Conservation (phyloP, 1,140 invertebrate species). For the Pseudachorutes palmiensis region DNA sequence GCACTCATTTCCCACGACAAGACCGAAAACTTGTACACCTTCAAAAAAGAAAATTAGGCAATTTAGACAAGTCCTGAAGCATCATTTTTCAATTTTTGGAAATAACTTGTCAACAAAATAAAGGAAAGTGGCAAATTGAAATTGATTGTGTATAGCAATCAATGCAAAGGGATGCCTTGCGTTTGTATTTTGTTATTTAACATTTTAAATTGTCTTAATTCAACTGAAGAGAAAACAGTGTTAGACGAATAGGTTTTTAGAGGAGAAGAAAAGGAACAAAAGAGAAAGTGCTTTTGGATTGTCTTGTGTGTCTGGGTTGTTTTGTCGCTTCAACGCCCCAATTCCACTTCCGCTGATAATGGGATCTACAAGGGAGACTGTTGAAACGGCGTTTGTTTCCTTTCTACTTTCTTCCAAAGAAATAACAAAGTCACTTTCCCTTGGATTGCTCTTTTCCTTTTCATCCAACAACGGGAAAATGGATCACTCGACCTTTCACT, state of each 20-base stretch:
- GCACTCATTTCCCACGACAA: too few relatives aligned
- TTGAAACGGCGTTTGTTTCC: neutral
- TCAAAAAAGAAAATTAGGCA: too few relatives aligned
- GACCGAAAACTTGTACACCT: too few relatives aligned
- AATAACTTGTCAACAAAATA: too few relatives aligned
- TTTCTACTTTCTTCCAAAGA: neutral
- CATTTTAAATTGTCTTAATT: too few relatives aligned
- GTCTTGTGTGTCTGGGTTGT: neutral
- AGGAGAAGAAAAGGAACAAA: neutral
- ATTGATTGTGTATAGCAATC: too few relatives aligned
- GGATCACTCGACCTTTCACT: neutral
- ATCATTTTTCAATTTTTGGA: too few relatives aligned
- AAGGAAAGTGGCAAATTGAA: too few relatives aligned
- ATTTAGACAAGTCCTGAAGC: too few relatives aligned
- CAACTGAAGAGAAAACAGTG: neutral
- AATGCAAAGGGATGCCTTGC: too few relatives aligned
- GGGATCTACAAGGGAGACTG: neutral
- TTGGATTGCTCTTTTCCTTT: neutral
- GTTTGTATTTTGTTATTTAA: too few relatives aligned
- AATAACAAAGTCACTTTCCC: neutral
- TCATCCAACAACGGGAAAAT: neutral
- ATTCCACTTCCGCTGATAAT: neutral
- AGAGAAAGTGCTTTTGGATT: conserved; percentile 1
- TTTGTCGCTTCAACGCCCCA: neutral
- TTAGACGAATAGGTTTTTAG: neutral